phyloP scores from a whole-genome alignment of 2,888 invertebrate species.

The Spilarctia lutea region DNA sequence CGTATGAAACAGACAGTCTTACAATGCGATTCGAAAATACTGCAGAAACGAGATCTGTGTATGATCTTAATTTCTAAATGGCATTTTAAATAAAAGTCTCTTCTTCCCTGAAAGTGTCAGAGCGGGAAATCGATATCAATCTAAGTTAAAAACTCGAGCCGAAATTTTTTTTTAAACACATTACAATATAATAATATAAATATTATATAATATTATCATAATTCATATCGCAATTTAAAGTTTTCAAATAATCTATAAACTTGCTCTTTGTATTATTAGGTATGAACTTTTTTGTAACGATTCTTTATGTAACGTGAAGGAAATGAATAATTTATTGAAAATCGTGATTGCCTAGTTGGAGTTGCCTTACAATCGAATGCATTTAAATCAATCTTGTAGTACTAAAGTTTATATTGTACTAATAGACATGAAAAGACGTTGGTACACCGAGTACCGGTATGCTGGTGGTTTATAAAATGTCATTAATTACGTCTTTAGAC shows the following conservation, averaged over 20 bases:
- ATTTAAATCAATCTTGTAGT: constrained; percentile 56
- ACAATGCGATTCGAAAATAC: neutral
- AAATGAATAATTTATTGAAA: constrained; percentile 1
- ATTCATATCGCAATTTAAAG: neutral
- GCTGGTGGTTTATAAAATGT: no score
- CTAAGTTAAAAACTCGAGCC: no score
- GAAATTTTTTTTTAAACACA: no score
- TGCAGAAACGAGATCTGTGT: constrained; percentile 6
- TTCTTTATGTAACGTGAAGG: neutral
- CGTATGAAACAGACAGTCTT: constrained; percentile 27
- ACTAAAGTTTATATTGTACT: constrained; percentile 15
- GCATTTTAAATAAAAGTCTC: neutral
- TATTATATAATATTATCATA: neutral
- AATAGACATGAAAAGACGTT: constrained; percentile 20
- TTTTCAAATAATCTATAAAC: neutral
- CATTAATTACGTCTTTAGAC: neutral
- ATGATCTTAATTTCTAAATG: constrained; percentile 29
- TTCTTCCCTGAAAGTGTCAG: no score
- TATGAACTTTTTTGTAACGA: neutral
- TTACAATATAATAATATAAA: no score
- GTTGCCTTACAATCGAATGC: constrained; percentile 44
- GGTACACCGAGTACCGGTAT: constrained; percentile 16
- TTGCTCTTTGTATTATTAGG: neutral
- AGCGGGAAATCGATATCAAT: no score
- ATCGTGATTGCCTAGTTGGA: constrained; percentile 49